Evolutionary conservation across 2,888 invertebrate genomes (phyloP), one percentile per base, ranked within the genome.

Genomic region (Helleia helle): DNA sequence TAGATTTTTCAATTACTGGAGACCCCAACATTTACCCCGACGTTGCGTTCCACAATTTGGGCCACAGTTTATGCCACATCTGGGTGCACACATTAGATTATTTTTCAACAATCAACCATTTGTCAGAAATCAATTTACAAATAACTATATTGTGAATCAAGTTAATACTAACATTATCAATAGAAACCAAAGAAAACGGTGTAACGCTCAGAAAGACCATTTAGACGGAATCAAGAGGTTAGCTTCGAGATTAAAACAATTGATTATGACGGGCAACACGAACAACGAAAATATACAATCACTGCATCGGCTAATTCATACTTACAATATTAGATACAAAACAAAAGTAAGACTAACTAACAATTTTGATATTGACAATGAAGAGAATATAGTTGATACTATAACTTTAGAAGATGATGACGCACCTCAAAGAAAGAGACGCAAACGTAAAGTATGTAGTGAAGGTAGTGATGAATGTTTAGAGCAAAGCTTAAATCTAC

Each of bases 351-450:
- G 59, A 29, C 48, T 83, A 8, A 66, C 61, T 9, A 47, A 52
- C 4, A 30, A 55, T 22, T 67, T 69, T 24, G 62, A 67, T 22
- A 41, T 83, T 8, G 36, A 65, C 8, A 54, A 58, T 37, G 64
- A 67, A 40, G 65, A 66, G 34, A 54, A 49, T 18, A 56, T 71
- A 30, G 48, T 72, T n/a, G 79, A 77, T 46, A 75, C 75, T 0
- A 75, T 83, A 22, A 65, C 69, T 28, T 42, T 81, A 8, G 73
- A 76, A 9, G 71, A 70, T 37, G 76, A 72, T 22, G 71, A 68
- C 8, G 65, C 63, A 41, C 44, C 58, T 9, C 49, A 34, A 38
- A 51, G 42, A 13, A 81, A 75, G 56, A 71, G 52, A 40, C 52
- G 49, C 4, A 62, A 54, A 42, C 31, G 48, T n/a, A n/a, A n/a